Evolutionary conservation across 1,140 invertebrate species (phyloP).

Genomic region (Drosophila pandora): DNA sequence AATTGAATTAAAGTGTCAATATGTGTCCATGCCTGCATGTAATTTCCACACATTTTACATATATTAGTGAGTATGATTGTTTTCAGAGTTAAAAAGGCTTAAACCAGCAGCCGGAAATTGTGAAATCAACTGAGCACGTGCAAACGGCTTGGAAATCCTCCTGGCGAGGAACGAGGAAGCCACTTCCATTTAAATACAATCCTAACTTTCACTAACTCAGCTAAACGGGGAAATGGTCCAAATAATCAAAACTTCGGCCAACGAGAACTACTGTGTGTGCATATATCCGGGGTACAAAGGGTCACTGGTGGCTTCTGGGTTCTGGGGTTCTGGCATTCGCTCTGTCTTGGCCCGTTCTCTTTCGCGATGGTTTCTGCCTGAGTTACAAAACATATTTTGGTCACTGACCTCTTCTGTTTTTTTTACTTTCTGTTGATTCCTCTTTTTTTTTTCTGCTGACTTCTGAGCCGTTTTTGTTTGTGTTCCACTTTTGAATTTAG

Average conservation of each 20-base stretch:
- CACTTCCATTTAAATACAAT: neutral
- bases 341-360: slow-evolving; percentile 54
- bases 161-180: neutral
- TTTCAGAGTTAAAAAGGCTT: slow-evolving; percentile 47
- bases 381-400: slow-evolving; percentile 68
- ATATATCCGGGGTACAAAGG: slow-evolving; percentile 44
- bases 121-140: slow-evolving; percentile 40
- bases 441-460: slow-evolving; percentile 45
- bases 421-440: slow-evolving; percentile 39
- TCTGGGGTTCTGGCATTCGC: slow-evolving; percentile 26
- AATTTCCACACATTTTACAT: neutral
- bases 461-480: slow-evolving; percentile 48
- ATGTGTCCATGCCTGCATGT: slow-evolving; percentile 33
- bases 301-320: slow-evolving; percentile 30
- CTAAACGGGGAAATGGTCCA: neutral
- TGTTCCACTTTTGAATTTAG: slow-evolving; percentile 64
- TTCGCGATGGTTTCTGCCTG: slow-evolving; percentile 47
- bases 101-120: slow-evolving; percentile 48
- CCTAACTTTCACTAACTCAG: slow-evolving; percentile 1
- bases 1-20: slow-evolving; percentile 75
- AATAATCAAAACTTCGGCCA: neutral
- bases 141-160: slow-evolving; percentile 15
- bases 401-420: slow-evolving; percentile 64
- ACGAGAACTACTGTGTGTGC: slow-evolving; percentile 11
- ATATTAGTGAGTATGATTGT: neutral